These are phyloP conservation scores for Rhinolophus ferrumequinum DNA, from an alignment of 2,113 vertebrate genomes.

Conservation along the genomic window DNA sequence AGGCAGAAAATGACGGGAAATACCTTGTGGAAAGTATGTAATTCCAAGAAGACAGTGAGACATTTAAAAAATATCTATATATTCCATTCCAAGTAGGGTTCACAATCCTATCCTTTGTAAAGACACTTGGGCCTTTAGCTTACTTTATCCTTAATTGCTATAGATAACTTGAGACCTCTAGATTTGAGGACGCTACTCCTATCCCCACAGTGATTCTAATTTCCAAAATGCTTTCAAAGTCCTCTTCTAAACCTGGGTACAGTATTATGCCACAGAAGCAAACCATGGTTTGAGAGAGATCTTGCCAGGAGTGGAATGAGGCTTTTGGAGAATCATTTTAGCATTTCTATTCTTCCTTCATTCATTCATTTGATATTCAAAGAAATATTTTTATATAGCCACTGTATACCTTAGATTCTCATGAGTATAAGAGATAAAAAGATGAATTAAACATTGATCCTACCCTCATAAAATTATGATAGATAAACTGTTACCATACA, in stretches of 20 bases:
- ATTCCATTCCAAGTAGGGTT: background rate
- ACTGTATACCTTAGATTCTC: background rate
- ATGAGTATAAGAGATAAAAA: background rate
- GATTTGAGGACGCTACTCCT: background rate
- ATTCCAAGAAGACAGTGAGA: background rate
- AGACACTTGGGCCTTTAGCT: background rate
- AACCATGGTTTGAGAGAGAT: background rate
- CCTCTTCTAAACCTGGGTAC: background rate
- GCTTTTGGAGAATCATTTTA: background rate
- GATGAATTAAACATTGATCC: background rate
- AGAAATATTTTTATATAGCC: background rate
- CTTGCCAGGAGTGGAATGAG: background rate
- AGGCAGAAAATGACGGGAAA: background rate
- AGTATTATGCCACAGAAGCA: background rate
- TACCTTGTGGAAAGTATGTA: too few relatives aligned
- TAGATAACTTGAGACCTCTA: background rate
- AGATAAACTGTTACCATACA: background rate
- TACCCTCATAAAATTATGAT: background rate
- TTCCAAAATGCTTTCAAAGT: background rate
- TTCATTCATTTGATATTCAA: background rate
- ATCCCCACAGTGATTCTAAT: background rate
- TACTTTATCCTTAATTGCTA: background rate
- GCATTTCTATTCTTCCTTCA: background rate
- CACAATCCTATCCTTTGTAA: background rate
- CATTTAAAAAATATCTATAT: background rate